These are phyloP conservation scores for Drosophila nasuta DNA, from an alignment of 1,140 invertebrate species.

Conservation along the genomic window DNA sequence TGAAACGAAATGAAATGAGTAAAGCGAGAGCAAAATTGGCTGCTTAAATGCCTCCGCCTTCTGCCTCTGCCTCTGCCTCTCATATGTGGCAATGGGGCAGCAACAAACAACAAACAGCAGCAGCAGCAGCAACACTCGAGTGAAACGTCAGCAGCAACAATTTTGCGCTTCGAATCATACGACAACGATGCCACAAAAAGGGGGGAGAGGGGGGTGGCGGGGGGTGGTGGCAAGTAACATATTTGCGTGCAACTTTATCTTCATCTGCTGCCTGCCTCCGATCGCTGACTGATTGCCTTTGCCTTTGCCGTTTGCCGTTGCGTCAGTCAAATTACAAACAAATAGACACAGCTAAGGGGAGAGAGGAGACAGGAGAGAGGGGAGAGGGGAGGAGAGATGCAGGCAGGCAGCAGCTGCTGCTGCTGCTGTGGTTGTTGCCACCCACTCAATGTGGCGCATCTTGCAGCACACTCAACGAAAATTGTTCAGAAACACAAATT, in stretches of 20 bases:
- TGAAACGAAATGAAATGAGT: slow-evolving; percentile 8
- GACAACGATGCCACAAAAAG: slow-evolving; percentile 5
- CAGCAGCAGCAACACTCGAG: slow-evolving; percentile 27
- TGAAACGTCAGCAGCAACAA: slow-evolving; percentile 50
- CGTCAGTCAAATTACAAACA: slow-evolving; percentile 27
- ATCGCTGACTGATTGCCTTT: slow-evolving; percentile 35
- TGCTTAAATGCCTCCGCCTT: slow-evolving; percentile 13
- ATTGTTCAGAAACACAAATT: background rate
- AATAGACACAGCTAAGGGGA: background rate
- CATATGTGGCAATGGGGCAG: slow-evolving; percentile 66
- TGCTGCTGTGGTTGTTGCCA: background rate
- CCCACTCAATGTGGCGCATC: slow-evolving; percentile 19
- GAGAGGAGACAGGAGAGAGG: too few relatives aligned
- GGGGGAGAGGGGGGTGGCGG: too few relatives aligned
- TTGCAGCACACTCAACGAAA: slow-evolving; percentile 22
- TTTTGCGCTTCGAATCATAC: slow-evolving; percentile 75
- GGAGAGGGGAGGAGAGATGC: too few relatives aligned
- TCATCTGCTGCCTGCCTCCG: slow-evolving; percentile 3
- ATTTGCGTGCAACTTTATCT: slow-evolving; percentile 42
- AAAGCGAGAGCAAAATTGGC: slow-evolving; percentile 27
- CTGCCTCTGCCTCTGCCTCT: background rate
- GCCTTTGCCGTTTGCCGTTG: slow-evolving; percentile 23
- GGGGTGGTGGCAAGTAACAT: background rate
- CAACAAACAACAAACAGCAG: slow-evolving; percentile 8
- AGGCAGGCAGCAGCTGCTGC: background rate